A percentile compares a stretch with the other conserved stretches of the same genome.
These are phyloP conservation scores for Phalloptychus januarius DNA, from an alignment of 2,797 vertebrate species.

Conservation along the genomic window DNA sequence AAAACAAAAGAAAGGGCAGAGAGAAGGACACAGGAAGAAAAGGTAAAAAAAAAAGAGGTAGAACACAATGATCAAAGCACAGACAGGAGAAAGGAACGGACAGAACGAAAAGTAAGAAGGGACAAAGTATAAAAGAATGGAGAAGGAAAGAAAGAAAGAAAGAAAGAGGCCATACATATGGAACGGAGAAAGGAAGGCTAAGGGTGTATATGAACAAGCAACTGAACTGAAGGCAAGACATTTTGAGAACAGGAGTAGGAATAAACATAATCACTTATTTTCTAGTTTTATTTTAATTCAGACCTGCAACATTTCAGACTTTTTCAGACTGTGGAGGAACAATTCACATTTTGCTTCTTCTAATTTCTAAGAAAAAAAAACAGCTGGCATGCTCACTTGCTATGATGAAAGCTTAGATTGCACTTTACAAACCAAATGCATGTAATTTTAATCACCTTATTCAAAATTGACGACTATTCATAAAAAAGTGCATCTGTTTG, in stretches of 20 bases:
- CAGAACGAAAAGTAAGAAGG: background rate
- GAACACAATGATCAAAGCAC: background rate
- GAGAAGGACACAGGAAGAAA: background rate
- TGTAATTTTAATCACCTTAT: slow-evolving; percentile 14
- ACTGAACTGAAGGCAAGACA: background rate
- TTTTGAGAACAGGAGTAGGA: background rate
- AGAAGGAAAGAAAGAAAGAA: background rate
- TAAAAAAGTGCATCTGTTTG: slow-evolving; percentile 27
- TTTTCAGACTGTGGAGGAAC: background rate
- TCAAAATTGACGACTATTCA: slow-evolving; percentile 11
- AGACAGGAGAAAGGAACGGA: background rate
- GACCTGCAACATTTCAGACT: background rate
- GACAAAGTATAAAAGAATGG: background rate
- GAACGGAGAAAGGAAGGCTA: background rate
- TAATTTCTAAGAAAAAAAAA: slow-evolving; percentile 32
- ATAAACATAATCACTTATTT: background rate
- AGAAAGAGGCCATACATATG: background rate
- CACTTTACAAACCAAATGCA: slow-evolving; percentile 12
- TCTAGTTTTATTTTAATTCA: background rate
- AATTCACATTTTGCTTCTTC: slow-evolving; percentile 30
- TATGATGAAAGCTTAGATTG: background rate
- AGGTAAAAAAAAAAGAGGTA: background rate
- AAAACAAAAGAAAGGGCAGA: background rate
- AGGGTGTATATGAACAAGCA: background rate
- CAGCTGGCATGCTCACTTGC: slow-evolving; percentile 3